phyloP scores from a whole-genome alignment of 1,140 invertebrate genomes.

The Calosoma granatense region DNA sequence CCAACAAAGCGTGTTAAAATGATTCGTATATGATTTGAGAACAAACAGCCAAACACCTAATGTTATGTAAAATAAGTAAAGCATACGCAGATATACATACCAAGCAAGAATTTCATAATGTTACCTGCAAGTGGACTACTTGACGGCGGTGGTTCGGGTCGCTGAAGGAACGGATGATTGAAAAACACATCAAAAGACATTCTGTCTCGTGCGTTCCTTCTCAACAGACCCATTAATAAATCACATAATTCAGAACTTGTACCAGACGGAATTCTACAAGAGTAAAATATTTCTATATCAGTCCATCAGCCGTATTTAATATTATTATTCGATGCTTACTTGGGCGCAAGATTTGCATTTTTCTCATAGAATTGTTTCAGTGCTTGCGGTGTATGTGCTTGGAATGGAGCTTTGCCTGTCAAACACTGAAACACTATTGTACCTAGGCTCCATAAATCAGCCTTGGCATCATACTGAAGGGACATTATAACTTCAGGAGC shows the following conservation, averaged over 20 bases:
- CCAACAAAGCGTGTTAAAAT: too few relatives aligned
- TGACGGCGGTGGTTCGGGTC: conserved; percentile 41
- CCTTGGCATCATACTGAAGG: conserved; percentile 96
- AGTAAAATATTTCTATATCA: conserved; percentile 13
- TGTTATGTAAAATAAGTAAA: too few relatives aligned
- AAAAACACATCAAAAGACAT: conserved; percentile 96
- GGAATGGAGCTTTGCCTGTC: conserved; percentile 96
- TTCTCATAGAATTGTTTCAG: conserved; percentile 96
- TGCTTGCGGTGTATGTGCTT: conserved; percentile 96
- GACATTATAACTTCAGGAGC: conserved; percentile 99
- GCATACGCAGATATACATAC: too few relatives aligned
- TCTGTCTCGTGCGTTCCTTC: conserved; percentile 86
- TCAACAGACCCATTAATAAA: conserved; percentile 76
- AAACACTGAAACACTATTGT: conserved; percentile 99
- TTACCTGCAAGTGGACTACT: conserved; percentile 25
- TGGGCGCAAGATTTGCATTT: conserved; percentile 88
- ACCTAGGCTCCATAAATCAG: conserved; percentile 97
- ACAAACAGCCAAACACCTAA: too few relatives aligned
- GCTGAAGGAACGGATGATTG: conserved; percentile 79
- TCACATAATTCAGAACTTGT: conserved; percentile 84
- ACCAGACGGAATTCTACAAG: conserved; percentile 76
- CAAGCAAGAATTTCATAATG: too few relatives aligned
- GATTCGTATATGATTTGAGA: too few relatives aligned
- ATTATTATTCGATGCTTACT: conserved; percentile 49
- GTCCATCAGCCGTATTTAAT: neutral